These are phyloP conservation scores for Agonum fuliginosum DNA, from an alignment of 2,888 invertebrate genomes.

Conservation along the genomic window DNA sequence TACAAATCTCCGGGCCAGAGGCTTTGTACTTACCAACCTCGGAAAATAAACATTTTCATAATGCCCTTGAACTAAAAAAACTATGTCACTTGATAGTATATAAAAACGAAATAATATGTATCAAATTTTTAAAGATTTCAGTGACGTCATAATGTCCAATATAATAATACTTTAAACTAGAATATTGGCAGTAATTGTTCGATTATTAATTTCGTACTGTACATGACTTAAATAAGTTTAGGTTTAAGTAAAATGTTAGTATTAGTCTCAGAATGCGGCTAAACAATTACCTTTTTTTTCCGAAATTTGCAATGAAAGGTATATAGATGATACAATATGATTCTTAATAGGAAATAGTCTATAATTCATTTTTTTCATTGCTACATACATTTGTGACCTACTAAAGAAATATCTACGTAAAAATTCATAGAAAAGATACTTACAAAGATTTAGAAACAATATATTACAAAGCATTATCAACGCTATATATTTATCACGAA, in stretches of 20 bases:
- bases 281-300: slow-evolving; percentile 37
- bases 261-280: neutral
- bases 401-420: slow-evolving; percentile 36
- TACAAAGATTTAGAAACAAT: slow-evolving; percentile 25
- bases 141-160: too few species aligned
- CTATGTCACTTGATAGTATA: too few species aligned
- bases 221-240: too few species aligned
- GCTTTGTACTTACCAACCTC: too few species aligned
- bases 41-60: too few species aligned
- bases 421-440: slow-evolving; percentile 44
- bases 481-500: slow-evolving; percentile 42
- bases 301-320: slow-evolving; percentile 25
- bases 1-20: too few species aligned
- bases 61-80: too few species aligned
- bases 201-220: too few species aligned
- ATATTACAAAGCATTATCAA: slow-evolving; percentile 44
- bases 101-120: too few species aligned
- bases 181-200: too few species aligned
- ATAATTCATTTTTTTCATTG: slow-evolving; percentile 54
- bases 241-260: neutral
- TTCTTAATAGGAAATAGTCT: slow-evolving; percentile 54
- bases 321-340: slow-evolving; percentile 29
- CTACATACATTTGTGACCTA: slow-evolving; percentile 46
- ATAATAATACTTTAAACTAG: too few species aligned
- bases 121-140: too few species aligned